Evolutionary conservation across 2,797 vertebrate genomes (phyloP).

Genomic region (Pelochelys cantorii): DNA sequence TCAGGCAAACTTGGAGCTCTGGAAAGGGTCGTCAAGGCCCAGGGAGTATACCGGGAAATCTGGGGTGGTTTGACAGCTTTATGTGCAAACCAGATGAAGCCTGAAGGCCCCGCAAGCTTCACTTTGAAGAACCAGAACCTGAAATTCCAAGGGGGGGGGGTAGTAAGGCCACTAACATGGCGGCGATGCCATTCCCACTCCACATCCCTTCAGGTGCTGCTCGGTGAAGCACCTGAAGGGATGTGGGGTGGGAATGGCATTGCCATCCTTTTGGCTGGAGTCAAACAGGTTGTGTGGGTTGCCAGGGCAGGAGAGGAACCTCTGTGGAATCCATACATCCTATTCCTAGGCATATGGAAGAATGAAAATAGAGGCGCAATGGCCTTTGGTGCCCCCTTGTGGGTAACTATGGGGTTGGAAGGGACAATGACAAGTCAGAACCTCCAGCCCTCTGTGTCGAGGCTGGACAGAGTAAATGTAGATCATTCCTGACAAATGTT

Average conservation of each 20-base stretch:
- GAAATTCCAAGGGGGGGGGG: conserved; percentile 25
- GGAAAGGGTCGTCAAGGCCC: background rate
- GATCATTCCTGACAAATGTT: background rate
- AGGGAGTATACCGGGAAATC: background rate
- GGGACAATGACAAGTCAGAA: background rate
- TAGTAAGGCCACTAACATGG: background rate
- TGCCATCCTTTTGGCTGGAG: conserved; percentile 70
- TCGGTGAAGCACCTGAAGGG: conserved; percentile 64
- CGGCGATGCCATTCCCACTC: conserved; percentile 13
- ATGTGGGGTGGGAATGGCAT: conserved; percentile 38
- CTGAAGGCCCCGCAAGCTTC: conserved; percentile 71
- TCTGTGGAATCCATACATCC: background rate
- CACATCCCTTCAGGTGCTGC: conserved; percentile 68
- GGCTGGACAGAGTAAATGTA: background rate
- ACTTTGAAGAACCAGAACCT: conserved; percentile 76
- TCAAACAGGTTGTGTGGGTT: background rate
- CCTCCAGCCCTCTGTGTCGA: background rate
- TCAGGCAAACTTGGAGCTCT: background rate
- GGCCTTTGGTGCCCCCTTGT: conserved; percentile 71
- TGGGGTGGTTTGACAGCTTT: background rate
- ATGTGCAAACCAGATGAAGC: background rate
- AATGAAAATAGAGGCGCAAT: conserved; percentile 29
- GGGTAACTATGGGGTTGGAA: background rate
- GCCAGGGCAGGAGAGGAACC: background rate
- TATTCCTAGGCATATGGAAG: background rate